Evolutionary conservation across 1,140 invertebrate species (phyloP).

Genomic region (Artemia franciscana): DNA sequence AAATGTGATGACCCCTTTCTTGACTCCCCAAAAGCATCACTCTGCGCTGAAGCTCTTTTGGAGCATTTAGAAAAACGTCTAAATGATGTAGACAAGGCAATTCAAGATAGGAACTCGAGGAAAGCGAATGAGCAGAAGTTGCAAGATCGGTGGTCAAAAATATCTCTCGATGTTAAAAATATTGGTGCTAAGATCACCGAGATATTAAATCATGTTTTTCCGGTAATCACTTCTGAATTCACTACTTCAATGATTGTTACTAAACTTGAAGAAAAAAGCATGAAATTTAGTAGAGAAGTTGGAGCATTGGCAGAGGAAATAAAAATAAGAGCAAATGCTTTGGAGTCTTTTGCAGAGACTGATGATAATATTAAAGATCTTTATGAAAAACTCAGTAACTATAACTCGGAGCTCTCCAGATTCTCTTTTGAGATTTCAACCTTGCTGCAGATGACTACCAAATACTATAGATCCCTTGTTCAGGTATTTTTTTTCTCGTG

Average conservation of each 20-base stretch:
- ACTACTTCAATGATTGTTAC: neutral
- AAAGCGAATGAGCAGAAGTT: constrained; percentile 35
- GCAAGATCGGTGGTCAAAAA: constrained; percentile 36
- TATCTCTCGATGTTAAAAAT: constrained; percentile 38
- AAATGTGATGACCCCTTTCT: constrained; percentile 41
- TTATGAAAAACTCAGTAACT: constrained; percentile 32
- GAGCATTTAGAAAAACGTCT: constrained; percentile 41
- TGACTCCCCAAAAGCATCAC: constrained; percentile 37
- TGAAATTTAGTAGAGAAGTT: neutral
- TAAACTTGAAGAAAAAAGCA: neutral
- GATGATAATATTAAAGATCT: constrained; percentile 19
- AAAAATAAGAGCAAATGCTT: neutral
- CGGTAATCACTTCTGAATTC: neutral
- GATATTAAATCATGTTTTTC: neutral
- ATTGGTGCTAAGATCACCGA: neutral
- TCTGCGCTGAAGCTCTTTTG: constrained; percentile 41
- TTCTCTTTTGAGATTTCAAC: constrained; percentile 45
- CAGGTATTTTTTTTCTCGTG: constrained; percentile 28
- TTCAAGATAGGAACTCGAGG: constrained; percentile 39
- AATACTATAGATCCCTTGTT: constrained; percentile 38
- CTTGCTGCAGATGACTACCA: constrained; percentile 41
- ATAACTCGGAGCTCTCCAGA: constrained; percentile 36
- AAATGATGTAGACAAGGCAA: constrained; percentile 34
- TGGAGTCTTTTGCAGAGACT: neutral
- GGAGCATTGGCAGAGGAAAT: neutral